A percentile compares a stretch with the other conserved stretches of the same genome.
These are phyloP conservation scores for Xenopus borealis DNA, from an alignment of 2,113 vertebrate species.

Conservation along the genomic window DNA sequence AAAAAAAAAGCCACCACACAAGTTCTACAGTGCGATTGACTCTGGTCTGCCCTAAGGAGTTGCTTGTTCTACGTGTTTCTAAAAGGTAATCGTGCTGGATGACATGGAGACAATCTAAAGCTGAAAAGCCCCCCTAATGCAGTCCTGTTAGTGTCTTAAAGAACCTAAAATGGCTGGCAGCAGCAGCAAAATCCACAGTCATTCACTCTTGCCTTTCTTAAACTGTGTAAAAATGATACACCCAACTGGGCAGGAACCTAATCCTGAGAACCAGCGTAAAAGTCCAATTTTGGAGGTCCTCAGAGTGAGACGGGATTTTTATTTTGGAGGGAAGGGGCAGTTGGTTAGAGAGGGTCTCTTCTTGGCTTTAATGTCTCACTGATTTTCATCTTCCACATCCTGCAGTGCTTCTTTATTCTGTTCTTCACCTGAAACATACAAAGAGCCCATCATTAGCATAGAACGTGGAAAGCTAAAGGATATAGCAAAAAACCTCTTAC, in stretches of 20 bases:
- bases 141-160: constrained; percentile 7
- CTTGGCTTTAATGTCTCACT: constrained; percentile 94
- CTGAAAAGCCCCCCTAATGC: background rate
- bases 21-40: constrained; percentile 50
- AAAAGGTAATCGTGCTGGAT: background rate
- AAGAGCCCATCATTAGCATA: no score
- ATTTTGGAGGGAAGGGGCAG: constrained; percentile 67
- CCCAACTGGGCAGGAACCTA: constrained; percentile 75
- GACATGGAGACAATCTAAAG: constrained; percentile 10
- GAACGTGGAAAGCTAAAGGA: no score
- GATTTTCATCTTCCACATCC: constrained; percentile 95
- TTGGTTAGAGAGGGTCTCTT: constrained; percentile 77
- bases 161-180: constrained; percentile 2
- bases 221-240: constrained; percentile 69
- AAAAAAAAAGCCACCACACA: constrained; percentile 68
- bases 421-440: constrained; percentile 73
- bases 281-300: constrained; percentile 72
- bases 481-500: no score
- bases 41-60: background rate
- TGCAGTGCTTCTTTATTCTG: constrained; percentile 98
- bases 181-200: constrained; percentile 89
- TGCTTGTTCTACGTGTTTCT: background rate
- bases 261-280: constrained; percentile 79
- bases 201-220: constrained; percentile 89
- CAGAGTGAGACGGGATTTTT: constrained; percentile 5